phyloP scores from a whole-genome alignment of 1,140 invertebrate species.

The Chironomus tepperi region DNA sequence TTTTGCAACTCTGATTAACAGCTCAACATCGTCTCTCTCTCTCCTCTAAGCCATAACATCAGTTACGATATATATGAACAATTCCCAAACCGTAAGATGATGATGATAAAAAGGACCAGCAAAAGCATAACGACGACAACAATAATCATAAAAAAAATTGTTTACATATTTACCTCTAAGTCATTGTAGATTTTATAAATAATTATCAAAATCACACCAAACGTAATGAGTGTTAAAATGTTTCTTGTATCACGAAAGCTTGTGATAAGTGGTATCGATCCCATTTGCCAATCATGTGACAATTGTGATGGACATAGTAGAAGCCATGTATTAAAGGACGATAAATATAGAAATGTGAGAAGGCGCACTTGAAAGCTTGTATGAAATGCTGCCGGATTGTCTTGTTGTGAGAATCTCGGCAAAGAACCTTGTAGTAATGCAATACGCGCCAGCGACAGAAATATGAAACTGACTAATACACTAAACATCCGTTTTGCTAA shows the following conservation, averaged over 20 bases:
- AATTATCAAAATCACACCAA: conserved; percentile 47
- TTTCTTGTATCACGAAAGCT: conserved; percentile 60
- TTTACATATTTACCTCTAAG: conserved; percentile 52
- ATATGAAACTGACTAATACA: conserved; percentile 50
- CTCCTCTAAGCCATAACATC: no score
- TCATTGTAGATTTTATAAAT: conserved; percentile 50
- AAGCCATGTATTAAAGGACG: conserved; percentile 72
- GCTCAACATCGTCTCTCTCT: no score
- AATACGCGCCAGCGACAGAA: conserved; percentile 49
- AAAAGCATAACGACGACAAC: no score
- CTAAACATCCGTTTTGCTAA: conserved; percentile 52
- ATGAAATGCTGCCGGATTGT: conserved; percentile 78
- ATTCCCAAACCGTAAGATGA: no score
- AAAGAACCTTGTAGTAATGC: conserved; percentile 64
- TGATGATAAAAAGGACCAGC: no score
- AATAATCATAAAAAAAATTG: no score
- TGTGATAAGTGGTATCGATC: conserved; percentile 66
- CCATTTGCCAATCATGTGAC: conserved; percentile 84
- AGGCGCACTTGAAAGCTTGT: conserved; percentile 49
- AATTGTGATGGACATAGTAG: conserved; percentile 65
- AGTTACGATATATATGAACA: no score
- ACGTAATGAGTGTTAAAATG: conserved; percentile 57
- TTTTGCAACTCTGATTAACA: no score
- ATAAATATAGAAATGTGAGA: conserved; percentile 72
- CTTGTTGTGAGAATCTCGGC: conserved; percentile 71